phyloP scores from a whole-genome alignment of 2,797 vertebrate genomes.

The Mormyrus proboscirostris region DNA sequence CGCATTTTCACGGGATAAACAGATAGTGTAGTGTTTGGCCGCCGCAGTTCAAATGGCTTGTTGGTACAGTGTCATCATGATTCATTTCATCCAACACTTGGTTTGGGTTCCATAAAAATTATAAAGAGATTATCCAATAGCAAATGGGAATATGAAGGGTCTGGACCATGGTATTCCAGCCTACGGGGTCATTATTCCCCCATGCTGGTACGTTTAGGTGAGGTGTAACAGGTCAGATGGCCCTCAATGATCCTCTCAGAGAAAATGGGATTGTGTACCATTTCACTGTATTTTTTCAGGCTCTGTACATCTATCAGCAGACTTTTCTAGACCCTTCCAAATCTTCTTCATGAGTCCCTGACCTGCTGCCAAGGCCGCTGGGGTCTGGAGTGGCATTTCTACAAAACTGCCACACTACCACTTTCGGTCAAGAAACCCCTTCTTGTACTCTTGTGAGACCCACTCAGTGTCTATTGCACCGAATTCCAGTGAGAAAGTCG shows the following conservation, averaged over 20 bases:
- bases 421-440: neutral
- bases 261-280: neutral
- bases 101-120: constrained; percentile 12
- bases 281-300: neutral
- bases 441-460: neutral
- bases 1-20: neutral
- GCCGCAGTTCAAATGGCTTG: neutral
- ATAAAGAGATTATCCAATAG: constrained; percentile 28
- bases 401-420: neutral
- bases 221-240: neutral
- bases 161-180: constrained; percentile 31
- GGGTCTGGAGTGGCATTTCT: neutral
- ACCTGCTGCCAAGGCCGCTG: neutral
- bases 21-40: neutral
- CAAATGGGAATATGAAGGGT: constrained; percentile 42
- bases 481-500: neutral
- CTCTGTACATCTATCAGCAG: neutral
- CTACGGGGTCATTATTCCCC: constrained; percentile 29
- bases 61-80: neutral
- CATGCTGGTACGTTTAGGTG: constrained; percentile 7
- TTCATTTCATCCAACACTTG: constrained; percentile 4
- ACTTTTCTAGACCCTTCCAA: neutral
- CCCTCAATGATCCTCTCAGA: neutral
- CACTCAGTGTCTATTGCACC: neutral
- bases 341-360: neutral